These are phyloP conservation scores for Peromyscus nudipes DNA, from an alignment of 2,797 vertebrate genomes.

Conservation along the genomic window DNA sequence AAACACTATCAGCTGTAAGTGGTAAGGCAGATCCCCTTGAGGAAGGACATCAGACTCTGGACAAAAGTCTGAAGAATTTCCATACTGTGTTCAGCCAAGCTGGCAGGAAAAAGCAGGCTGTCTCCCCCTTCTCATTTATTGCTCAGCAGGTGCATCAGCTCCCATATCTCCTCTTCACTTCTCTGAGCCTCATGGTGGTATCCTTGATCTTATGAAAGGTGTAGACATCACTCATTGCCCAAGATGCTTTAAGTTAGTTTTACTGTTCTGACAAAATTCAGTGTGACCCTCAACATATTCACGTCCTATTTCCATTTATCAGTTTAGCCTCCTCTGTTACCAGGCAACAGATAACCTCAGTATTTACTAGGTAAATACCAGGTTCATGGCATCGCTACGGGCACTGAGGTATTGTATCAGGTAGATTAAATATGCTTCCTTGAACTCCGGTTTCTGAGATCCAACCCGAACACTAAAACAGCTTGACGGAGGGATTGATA, in stretches of 20 bases:
- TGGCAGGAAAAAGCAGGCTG: fast-evolving
- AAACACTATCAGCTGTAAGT: not conserved
- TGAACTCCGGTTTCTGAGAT: slow-evolving; percentile 23
- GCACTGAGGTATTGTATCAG: not conserved
- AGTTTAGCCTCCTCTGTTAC: slow-evolving; percentile 28
- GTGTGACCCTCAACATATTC: not conserved
- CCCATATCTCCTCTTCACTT: not conserved
- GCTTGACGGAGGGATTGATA: not conserved
- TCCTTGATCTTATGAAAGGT: not conserved
- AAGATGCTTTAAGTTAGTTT: not conserved
- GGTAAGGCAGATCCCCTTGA: not conserved
- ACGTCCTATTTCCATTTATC: not conserved
- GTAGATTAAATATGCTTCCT: not conserved
- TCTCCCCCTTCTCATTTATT: too few species aligned
- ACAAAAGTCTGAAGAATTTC: slow-evolving; percentile 10
- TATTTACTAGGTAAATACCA: slow-evolving; percentile 47
- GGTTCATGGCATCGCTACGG: not conserved
- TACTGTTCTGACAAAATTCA: slow-evolving; percentile 15
- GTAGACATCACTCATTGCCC: not conserved
- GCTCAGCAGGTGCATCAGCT: not conserved
- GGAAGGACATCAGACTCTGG: not conserved
- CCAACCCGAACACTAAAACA: not conserved
- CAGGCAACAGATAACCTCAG: slow-evolving; percentile 27
- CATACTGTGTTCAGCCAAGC: not conserved
- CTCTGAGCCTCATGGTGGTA: not conserved